Evolutionary conservation across 2,888 invertebrate species (phyloP), one percentile per base, ranked within the genome.

Genomic region (Lasioglossum villosulum): DNA sequence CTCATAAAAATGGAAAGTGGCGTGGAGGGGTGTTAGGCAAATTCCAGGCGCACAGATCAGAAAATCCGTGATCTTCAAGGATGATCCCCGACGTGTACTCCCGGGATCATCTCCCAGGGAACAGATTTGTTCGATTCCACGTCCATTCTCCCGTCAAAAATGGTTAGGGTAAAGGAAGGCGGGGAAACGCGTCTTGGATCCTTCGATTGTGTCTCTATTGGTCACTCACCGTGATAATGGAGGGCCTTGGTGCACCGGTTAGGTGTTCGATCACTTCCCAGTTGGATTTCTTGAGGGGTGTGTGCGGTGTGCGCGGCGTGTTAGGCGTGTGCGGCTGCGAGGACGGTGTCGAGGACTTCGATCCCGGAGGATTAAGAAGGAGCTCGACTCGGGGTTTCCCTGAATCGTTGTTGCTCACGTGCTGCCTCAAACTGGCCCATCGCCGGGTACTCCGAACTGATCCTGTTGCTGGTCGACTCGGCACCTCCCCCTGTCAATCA

Each of bases 181-280:
- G 52, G 27, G 27, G n/a, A 16, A 59, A 59, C 59, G 59, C 27
- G 52, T 23, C 5, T 59, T 16, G 27, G 27, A 59, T 59, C 27
- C 16, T 59, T 14, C 27, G 59, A 63, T n/a, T 27, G 59, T 27
- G 16, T 12, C 10, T 68, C 23, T 12, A 39, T 68, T 37, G 37
- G 72, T 12, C 16, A 37, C 96, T 96, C 95, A 97, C 97, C 94
- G 96, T 96, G 92, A 97, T 96, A 90, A 97, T 95, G 93, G 96
- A 97, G 89, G 96, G 96, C 89, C 93, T 96, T 45, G 96, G 96
- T 86, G 95, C 96, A 75, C 96, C 96, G 83, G 97, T 97, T 95
- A 97, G 98, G 95, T 98, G 98, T 95, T 98, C 98, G 92, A 98
- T 98, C 90, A 98, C 98, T 95, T 98, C 98, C 98, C 98, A 98